Evolutionary conservation across 2,888 invertebrate species (phyloP).

Genomic region (Sphinx pinastri): DNA sequence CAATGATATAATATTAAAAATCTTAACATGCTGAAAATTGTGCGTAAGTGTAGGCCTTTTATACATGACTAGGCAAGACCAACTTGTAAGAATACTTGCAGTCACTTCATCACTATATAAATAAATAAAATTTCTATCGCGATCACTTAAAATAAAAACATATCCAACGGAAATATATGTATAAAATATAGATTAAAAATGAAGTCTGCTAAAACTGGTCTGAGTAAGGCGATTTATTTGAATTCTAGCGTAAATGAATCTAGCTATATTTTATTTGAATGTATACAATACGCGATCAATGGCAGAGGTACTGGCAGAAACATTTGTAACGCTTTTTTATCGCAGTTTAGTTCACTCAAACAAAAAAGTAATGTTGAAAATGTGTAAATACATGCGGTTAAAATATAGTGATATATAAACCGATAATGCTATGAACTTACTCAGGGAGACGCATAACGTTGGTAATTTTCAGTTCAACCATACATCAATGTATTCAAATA

Average conservation of each 20-base stretch:
- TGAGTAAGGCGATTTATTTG: background rate
- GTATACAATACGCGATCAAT: background rate
- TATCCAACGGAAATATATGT: constrained; percentile 22
- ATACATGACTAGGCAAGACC: constrained; percentile 79
- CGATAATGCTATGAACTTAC: constrained; percentile 54
- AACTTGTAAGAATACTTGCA: constrained; percentile 36
- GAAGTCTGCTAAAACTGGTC: constrained; percentile 1
- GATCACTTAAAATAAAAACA: constrained; percentile 23
- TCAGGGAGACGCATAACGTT: too few species aligned
- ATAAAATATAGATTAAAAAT: background rate
- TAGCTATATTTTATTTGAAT: background rate
- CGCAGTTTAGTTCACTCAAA: background rate
- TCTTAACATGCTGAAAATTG: constrained; percentile 53
- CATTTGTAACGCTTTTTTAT: background rate
- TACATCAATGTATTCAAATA: too few species aligned
- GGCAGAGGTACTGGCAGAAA: background rate
- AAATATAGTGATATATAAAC: constrained; percentile 56
- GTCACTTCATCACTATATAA: constrained; percentile 7
- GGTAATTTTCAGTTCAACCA: too few species aligned
- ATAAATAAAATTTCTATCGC: constrained; percentile 27
- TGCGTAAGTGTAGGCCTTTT: constrained; percentile 77
- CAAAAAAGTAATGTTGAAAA: constrained; percentile 20
- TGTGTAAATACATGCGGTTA: constrained; percentile 49
- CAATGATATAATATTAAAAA: constrained; percentile 31
- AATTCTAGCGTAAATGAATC: background rate